Percentiles rank a stretch among this genome's conserved stretches.
Evolutionary conservation across 2,797 vertebrate genomes (phyloP).

Genomic region (Hybognathus amarus): DNA sequence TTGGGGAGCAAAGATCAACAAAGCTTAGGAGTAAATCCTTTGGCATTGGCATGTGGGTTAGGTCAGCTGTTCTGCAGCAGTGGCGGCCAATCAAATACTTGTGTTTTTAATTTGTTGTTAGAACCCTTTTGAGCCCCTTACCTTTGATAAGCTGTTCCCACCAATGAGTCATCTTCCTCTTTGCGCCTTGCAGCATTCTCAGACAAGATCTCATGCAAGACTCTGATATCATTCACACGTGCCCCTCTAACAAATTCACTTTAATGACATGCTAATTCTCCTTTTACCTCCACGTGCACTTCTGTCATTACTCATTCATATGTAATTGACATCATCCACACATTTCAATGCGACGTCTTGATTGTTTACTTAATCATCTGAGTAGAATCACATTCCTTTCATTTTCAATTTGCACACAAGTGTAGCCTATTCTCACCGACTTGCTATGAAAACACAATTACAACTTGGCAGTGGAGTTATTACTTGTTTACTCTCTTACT

Average conservation of each 20-base stretch:
- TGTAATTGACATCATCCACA: conserved; percentile 35
- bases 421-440: conserved; percentile 12
- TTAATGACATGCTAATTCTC: conserved; percentile 35
- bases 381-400: conserved; percentile 27
- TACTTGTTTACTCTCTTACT: conserved; percentile 17
- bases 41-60: conserved; percentile 24
- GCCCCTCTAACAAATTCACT: conserved; percentile 22
- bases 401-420: conserved; percentile 31
- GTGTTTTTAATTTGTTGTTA: conserved; percentile 56
- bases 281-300: conserved; percentile 19
- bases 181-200: conserved; percentile 35
- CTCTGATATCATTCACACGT: conserved; percentile 50
- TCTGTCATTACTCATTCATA: conserved; percentile 30
- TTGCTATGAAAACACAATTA: conserved; percentile 40
- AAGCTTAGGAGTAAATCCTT: conserved; percentile 34
- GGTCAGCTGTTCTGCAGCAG: conserved; percentile 29
- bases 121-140: conserved; percentile 22
- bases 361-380: conserved; percentile 36
- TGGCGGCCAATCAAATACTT: conserved; percentile 31
- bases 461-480: conserved; percentile 14
- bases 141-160: conserved; percentile 50
- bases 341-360: conserved; percentile 5
- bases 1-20: conserved; percentile 37
- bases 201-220: conserved; percentile 13
- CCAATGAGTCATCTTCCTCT: conserved; percentile 50